Evolutionary conservation across 2,888 invertebrate genomes (phyloP).

Genomic region (Neoaliturus tenellus): DNA sequence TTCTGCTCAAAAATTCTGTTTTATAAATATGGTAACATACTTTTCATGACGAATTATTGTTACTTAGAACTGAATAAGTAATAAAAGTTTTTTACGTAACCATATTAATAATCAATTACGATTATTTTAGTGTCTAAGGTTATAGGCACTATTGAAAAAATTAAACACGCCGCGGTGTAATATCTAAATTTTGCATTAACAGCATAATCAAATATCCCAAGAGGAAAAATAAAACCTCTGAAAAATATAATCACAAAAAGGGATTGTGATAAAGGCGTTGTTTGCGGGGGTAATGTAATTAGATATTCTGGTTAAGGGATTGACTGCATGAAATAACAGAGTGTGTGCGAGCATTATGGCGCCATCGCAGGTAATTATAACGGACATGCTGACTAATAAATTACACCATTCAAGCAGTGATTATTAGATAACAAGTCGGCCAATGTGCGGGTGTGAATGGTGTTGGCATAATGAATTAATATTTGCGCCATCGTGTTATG

Average conservation of each 20-base stretch:
- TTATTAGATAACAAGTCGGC: constrained; percentile 19
- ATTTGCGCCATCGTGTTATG: neutral
- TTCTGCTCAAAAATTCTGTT: too few relatives aligned
- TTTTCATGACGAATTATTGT: too few relatives aligned
- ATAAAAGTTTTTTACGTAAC: too few relatives aligned
- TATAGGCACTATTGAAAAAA: too few relatives aligned
- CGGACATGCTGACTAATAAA: constrained; percentile 39
- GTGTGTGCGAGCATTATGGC: neutral
- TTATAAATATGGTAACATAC: too few relatives aligned
- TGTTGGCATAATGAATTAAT: neutral
- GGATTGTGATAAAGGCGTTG: neutral
- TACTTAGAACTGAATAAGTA: too few relatives aligned
- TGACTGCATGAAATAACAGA: neutral
- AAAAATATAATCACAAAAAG: neutral
- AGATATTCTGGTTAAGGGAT: neutral
- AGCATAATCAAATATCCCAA: too few relatives aligned
- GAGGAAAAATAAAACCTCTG: too few relatives aligned
- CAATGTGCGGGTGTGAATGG: neutral
- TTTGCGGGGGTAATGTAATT: neutral
- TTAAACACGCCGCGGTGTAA: too few relatives aligned
- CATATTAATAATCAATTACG: too few relatives aligned
- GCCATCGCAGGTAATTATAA: constrained; percentile 37
- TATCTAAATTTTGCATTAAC: too few relatives aligned
- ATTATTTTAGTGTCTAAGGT: too few relatives aligned
- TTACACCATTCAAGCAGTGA: constrained; percentile 36